These are phyloP conservation scores for Clamator glandarius DNA, from an alignment of 2,797 vertebrate genomes.

Conservation along the genomic window DNA sequence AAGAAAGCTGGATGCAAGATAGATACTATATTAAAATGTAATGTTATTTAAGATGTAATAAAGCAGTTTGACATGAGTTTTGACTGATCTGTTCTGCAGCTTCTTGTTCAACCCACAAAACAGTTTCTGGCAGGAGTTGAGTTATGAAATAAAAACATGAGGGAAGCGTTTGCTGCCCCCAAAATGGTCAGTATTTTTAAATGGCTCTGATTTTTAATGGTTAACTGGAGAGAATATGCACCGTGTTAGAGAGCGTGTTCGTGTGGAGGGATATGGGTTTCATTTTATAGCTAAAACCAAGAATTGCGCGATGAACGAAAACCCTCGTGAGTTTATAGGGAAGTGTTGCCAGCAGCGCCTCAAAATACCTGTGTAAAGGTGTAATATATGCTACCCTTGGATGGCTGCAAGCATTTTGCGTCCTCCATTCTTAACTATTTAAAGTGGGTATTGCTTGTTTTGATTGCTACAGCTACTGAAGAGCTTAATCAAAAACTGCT, in stretches of 20 bases:
- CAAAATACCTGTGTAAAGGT: neutral
- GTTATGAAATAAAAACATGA: neutral
- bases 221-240: neutral
- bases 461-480: neutral
- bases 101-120: slow-evolving; percentile 2
- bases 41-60: slow-evolving; percentile 99
- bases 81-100: slow-evolving; percentile 62
- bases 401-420: neutral
- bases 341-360: neutral
- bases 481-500: neutral
- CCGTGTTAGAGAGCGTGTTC: neutral
- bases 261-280: neutral
- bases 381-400: no score
- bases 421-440: neutral
- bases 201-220: neutral
- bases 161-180: neutral
- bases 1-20: slow-evolving; percentile 99
- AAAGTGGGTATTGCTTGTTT: neutral
- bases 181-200: neutral
- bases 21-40: slow-evolving; percentile 99
- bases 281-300: neutral
- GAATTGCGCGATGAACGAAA: neutral
- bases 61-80: slow-evolving; percentile 99
- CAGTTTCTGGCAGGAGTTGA: neutral
- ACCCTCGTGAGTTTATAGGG: rapidly evolving